A percentile compares a stretch with the other conserved stretches of the same genome.
Conservation (phyloP, 2,797 vertebrate genomes). For the Lutra lutra region DNA sequence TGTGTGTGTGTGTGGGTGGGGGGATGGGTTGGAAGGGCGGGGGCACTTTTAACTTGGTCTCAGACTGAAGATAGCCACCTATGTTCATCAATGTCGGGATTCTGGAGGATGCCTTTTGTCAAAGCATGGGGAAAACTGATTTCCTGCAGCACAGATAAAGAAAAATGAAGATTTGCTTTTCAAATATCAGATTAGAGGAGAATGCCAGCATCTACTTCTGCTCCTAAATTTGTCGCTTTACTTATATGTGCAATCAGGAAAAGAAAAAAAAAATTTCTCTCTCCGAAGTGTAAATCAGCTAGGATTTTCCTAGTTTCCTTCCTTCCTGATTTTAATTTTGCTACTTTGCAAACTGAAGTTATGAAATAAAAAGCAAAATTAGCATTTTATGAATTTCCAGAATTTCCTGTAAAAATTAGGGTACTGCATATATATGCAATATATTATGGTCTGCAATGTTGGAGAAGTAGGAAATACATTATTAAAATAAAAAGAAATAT, state of each 20-base stretch:
- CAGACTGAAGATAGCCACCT: neutral
- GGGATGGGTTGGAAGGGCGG: fast-evolving
- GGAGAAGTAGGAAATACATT: neutral
- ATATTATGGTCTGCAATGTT: neutral
- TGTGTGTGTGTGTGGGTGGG: fast-evolving
- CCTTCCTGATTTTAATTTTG: neutral
- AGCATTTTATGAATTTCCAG: neutral
- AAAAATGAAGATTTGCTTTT: conserved; percentile 18
- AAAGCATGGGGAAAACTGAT: neutral
- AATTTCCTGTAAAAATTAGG: conserved; percentile 21
- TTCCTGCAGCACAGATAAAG: neutral
- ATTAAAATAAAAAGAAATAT: neutral
- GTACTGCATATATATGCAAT: neutral
- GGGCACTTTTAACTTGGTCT: neutral
- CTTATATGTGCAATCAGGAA: conserved; percentile 11
- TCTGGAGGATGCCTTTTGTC: neutral
- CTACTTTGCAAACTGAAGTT: conserved; percentile 14
- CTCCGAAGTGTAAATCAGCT: neutral
- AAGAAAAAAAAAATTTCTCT: neutral
- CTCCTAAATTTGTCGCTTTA: neutral
- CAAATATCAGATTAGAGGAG: conserved; percentile 10
- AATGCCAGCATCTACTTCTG: neutral
- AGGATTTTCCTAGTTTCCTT: neutral
- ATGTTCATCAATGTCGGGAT: neutral
- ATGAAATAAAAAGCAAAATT: conserved; percentile 36